Base-by-base conservation (phyloP, 2,888 invertebrate genomes). In the Allophyes oxyacanthae region DNA sequence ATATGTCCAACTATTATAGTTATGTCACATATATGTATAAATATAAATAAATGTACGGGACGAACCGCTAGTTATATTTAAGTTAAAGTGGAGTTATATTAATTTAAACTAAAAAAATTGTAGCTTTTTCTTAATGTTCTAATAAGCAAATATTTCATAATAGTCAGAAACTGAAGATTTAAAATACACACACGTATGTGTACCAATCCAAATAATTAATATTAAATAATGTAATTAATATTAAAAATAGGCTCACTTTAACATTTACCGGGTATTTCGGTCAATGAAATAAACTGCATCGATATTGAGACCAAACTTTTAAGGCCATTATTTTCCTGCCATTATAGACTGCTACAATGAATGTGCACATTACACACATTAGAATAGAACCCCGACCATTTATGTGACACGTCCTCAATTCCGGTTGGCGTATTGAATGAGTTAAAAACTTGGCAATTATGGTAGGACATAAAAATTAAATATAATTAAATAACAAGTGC, bases 401-500 rank as follows among this genome's bases (percentile, higher is more conserved):
- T 42, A 70, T 30, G 42, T 41, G 33, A 41, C 8, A 32, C 34
- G 54, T 45, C 53, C 53, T 54, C 52, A 37, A 46, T 32, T 33
- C 30, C 42, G 49, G 41, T 28, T 15, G 42, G 15, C 44, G 36
- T 44, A 42, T 69, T 56, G 43, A 42, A 56, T 54, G 6, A 48
- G 53, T 38, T 59, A 43, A 52, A 60, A 58, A 48, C 42, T 42
- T 41, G 20, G 4, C 65, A 59, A 73, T 76, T 65, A 62, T 33
- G 0, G 43, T 9, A 44, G 41, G 53, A 37, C 52, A 53, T 43
- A 46, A 41, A 75, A 48, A 59, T 60, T 52, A 51, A 46, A 60
- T 62, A 49, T 61, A 53, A 65, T 74, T 64, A 60, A 66, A 74
- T 66, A 60, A 74, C 63, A 38, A 63, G 36, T 58, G 48, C 30